These are phyloP conservation scores for Acridotheres tristis DNA, from an alignment of 2,797 vertebrate genomes.

Conservation along the genomic window DNA sequence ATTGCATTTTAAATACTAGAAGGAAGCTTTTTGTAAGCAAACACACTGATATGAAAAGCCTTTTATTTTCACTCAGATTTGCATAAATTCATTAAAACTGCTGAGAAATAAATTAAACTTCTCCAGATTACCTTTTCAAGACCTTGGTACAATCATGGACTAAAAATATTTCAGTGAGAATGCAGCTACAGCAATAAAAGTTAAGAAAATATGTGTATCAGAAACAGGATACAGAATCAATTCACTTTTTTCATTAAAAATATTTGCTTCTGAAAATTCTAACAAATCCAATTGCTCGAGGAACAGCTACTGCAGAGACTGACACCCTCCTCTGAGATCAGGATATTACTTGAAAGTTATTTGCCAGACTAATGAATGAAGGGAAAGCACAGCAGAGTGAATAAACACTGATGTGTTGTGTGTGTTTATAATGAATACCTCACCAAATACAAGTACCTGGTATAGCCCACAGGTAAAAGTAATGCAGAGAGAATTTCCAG, in stretches of 20 bases:
- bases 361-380: neutral
- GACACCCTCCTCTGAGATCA: neutral
- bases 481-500: neutral
- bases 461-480: neutral
- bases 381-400: neutral
- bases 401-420: neutral
- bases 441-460: neutral
- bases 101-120: conserved; percentile 16
- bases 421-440: neutral
- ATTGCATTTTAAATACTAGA: neutral
- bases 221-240: neutral
- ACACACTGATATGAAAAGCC: neutral
- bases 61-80: conserved; percentile 9
- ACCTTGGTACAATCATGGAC: neutral
- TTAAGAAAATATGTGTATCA: neutral
- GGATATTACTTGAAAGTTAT: neutral
- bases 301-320: neutral
- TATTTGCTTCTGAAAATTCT: neutral
- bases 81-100: neutral
- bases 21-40: neutral
- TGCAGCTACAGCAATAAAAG: neutral
- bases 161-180: neutral
- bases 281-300: neutral
- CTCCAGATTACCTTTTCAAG: neutral
- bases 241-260: neutral